phyloP scores from a whole-genome alignment of 2,113 vertebrate species.

The Chelonoidis abingdonii region DNA sequence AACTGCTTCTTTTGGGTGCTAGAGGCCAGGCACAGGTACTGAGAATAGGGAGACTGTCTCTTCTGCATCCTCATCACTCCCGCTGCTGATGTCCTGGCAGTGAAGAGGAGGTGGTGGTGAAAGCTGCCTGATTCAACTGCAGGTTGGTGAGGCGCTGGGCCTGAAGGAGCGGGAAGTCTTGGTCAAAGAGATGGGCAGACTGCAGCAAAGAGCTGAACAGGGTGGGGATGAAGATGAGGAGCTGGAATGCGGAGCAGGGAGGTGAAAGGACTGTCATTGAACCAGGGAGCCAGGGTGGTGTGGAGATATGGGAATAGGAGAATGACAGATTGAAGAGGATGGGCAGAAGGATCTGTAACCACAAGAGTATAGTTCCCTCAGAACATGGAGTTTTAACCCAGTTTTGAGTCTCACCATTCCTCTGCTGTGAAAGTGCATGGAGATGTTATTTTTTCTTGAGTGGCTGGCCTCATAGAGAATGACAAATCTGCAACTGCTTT shows the following conservation, averaged over 20 bases:
- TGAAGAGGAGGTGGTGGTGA: too few species aligned
- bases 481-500: background rate
- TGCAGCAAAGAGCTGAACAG: background rate
- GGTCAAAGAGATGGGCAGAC: background rate
- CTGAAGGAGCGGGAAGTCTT: background rate
- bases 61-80: too few species aligned
- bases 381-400: background rate
- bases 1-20: background rate
- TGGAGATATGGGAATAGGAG: background rate
- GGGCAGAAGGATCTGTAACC: rapidly evolving
- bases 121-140: too few species aligned
- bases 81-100: too few species aligned
- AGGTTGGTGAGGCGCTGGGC: background rate
- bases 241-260: background rate
- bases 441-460: background rate
- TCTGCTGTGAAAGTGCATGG: background rate
- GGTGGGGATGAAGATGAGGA: background rate
- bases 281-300: rapidly evolving
- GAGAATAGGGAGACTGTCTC: background rate
- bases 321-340: background rate
- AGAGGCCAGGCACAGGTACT: background rate
- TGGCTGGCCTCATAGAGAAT: background rate
- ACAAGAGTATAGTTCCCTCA: background rate
- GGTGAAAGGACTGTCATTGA: background rate
- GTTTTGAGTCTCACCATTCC: background rate